Evolutionary conservation across 2,888 invertebrate genomes (phyloP), one percentile per base, ranked within the genome.

Genomic region (Archips xylosteana): DNA sequence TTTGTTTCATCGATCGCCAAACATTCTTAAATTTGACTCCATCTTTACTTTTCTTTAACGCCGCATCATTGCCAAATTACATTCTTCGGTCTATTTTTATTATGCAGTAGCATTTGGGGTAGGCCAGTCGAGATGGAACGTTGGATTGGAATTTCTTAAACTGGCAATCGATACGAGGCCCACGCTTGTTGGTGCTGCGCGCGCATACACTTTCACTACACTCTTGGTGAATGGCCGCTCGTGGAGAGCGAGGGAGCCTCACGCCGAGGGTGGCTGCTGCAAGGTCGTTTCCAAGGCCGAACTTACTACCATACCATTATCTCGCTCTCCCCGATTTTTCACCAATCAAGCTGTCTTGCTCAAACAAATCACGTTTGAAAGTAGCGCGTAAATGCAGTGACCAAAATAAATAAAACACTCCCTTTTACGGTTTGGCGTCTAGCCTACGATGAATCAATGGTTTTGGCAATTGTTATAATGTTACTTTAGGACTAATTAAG

Each of bases 251-350:
- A 85, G 85, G 85, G 86, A 77, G 86, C 81, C 81, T 85, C 77
- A 70, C 78, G 77, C 75, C 77, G 82, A 85, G 88, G 89, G 89
- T 85, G 87, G 88, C 85, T 86, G 82, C 75, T 66, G 83, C 91
- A 92, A 93, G 92, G 92, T 91, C 91, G 88, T 83, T 82, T 77
- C 80, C 90, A 89, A 91, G 92, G 90, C 90, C 89, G 89, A 81
- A 81, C 85, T 87, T 90, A 92, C 92, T 89, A 91, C 85, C 82
- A 83, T 84, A 83, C 77, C 76, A 78, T 78, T 80, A 79, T 93
- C 92, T 85, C 91, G 80, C 78, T 92, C 87, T 76, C 63, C 63
- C 83, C 34, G 77, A 62, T 60, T 62, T 65, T 51, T 66, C 32
- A 60, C 61, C 64, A 23, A 75, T 83, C 75, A 39, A 51, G 71